A percentile compares a stretch with the other conserved stretches of the same genome.
These are phyloP conservation scores for Eulemur rubriventer DNA, from an alignment of 2,797 vertebrate species.

Conservation along the genomic window DNA sequence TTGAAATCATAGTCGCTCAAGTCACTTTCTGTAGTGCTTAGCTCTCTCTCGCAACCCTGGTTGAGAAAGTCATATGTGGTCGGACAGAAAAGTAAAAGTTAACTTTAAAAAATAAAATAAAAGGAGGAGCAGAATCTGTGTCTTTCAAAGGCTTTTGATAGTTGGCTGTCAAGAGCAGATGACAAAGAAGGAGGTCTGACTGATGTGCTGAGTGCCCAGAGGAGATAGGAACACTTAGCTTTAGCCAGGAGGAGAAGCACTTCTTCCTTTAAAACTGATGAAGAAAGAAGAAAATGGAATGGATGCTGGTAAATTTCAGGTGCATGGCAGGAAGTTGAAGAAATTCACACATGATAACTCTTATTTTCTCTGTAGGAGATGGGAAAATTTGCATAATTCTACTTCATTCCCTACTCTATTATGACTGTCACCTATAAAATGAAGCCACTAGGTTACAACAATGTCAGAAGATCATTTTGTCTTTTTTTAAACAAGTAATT, in stretches of 20 bases:
- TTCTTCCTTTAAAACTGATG: background rate
- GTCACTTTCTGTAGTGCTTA: background rate
- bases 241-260: background rate
- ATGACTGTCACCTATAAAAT: background rate
- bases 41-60: background rate
- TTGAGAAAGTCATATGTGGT: background rate
- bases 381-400: constrained; percentile 10
- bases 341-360: background rate
- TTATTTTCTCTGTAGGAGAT: background rate
- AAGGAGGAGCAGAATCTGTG: background rate
- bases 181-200: background rate
- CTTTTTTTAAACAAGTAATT: constrained; percentile 43
- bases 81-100: background rate
- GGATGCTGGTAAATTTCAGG: background rate
- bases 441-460: background rate
- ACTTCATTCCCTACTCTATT: background rate
- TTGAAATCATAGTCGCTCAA: background rate
- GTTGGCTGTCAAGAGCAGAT: background rate
- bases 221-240: background rate
- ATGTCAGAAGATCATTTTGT: constrained; percentile 46
- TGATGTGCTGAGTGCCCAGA: background rate
- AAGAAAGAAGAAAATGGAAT: background rate
- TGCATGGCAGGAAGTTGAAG: background rate
- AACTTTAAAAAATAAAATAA: background rate
- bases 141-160: background rate